phyloP scores from a whole-genome alignment of 2,797 vertebrate genomes.

The Pipistrellus pipistrellus region DNA sequence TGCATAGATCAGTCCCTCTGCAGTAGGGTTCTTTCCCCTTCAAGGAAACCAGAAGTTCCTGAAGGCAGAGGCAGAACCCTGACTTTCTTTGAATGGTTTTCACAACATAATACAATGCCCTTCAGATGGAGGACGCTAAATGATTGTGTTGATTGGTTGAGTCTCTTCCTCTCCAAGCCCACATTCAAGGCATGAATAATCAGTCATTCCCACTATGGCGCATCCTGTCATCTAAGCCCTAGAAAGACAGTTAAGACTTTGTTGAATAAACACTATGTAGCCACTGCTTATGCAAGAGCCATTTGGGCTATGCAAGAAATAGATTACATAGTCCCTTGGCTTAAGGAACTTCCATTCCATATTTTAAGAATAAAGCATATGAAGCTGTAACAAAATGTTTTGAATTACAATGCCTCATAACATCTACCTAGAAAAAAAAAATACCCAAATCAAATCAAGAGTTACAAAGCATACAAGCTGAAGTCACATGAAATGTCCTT shows the following conservation, averaged over 20 bases:
- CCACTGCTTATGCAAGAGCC: background rate
- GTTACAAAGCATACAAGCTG: background rate
- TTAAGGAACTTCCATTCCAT: background rate
- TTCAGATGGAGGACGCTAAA: background rate
- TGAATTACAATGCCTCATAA: conserved; percentile 16
- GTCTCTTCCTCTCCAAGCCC: background rate
- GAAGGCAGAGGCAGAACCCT: background rate
- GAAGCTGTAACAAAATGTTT: background rate
- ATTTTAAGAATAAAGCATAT: background rate
- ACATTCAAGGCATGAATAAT: background rate
- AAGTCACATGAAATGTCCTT: background rate
- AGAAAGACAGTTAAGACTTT: background rate
- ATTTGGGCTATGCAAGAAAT: background rate
- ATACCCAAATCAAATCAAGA: background rate
- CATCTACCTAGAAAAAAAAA: background rate
- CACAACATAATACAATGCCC: background rate
- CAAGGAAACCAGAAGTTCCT: background rate
- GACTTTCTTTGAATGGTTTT: background rate
- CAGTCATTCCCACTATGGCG: background rate
- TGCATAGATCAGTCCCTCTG: background rate
- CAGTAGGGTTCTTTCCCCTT: background rate
- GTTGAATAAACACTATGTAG: background rate
- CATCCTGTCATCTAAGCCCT: background rate
- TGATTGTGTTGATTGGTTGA: background rate
- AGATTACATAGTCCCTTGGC: background rate